Evolutionary conservation across 2,113 vertebrate species (phyloP).

Genomic region (Hyla sarda): DNA sequence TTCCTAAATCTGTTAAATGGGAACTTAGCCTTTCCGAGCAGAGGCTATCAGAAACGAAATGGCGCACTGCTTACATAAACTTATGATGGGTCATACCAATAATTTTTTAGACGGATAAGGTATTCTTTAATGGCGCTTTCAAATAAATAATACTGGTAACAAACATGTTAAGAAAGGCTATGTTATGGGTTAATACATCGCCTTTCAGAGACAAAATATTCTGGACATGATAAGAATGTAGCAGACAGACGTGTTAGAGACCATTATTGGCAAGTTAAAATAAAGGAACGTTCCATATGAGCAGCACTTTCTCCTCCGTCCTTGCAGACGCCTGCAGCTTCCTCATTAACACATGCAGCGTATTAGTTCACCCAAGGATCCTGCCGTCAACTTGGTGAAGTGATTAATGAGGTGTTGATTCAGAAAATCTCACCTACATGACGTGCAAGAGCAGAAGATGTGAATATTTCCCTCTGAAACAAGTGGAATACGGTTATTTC

Average conservation of each 20-base stretch:
- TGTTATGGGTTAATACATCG: neutral
- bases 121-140: no score
- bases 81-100: no score
- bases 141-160: no score
- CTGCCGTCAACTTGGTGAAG: neutral
- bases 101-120: no score
- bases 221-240: neutral
- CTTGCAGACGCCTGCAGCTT: constrained; percentile 21
- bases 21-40: no score
- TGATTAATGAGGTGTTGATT: constrained; percentile 48
- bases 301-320: constrained; percentile 36
- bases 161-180: no score
- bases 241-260: neutral
- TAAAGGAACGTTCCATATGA: constrained; percentile 6
- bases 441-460: neutral
- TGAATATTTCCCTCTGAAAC: neutral
- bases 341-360: constrained; percentile 41
- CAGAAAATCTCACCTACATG: constrained; percentile 31
- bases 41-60: no score
- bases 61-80: no score
- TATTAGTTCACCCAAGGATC: constrained; percentile 7
- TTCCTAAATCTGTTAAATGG: no score
- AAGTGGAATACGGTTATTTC: neutral
- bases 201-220: neutral
- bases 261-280: constrained; percentile 42